Evolutionary conservation across 2,113 vertebrate species (phyloP), one percentile per base, ranked within the genome.

Genomic region (Colinus virginianus): DNA sequence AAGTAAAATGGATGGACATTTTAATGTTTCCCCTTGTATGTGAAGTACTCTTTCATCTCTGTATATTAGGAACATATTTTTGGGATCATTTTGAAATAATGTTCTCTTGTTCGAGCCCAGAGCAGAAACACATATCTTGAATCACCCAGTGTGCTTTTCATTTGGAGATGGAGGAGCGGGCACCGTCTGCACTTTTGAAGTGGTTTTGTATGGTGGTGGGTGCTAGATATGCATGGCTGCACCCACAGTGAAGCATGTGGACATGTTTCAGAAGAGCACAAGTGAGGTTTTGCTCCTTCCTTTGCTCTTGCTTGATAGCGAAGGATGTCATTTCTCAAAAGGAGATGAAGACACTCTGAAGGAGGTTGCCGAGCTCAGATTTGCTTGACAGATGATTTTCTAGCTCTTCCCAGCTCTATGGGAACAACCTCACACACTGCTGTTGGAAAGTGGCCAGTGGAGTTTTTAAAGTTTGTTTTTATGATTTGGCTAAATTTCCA

Each of bases 41-140:
- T 87, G 80, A 67, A 91, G 81, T 75, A 69, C 77, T 75, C 93
- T 97, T 97, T 95, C 95, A 93, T 93, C 94, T 97, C 72, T 63
- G 26, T 83, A 93, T 97, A 97, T 94, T 94, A 95, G 90, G 95
- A 98, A 97, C 88, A 97, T 84, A 96, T 97, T 97, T 97, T 94
- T 97, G 45, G 88, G 92, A 94, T 96, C 21, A 17, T 93, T 96
- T 85, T 97, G 90, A 96, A 97, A 98, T 96, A 97, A 97, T 93
- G 64, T 66, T 85, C 79, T 93, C 83, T 96, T 95, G 84, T 96
- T 96, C 94, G 90, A 96, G 78, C 87, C 78, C 90, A 88, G 95
- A 97, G 69, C 94, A 87, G 95, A 96, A 97, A 96, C 94, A 96
- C 55, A 89, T 72, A 90, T 95, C 88, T 97, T 92, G 79, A 97